Evolutionary conservation across 2,888 invertebrate genomes (phyloP), one percentile per base, ranked within the genome.

Genomic region (Zhuqinia jingwanae): DNA sequence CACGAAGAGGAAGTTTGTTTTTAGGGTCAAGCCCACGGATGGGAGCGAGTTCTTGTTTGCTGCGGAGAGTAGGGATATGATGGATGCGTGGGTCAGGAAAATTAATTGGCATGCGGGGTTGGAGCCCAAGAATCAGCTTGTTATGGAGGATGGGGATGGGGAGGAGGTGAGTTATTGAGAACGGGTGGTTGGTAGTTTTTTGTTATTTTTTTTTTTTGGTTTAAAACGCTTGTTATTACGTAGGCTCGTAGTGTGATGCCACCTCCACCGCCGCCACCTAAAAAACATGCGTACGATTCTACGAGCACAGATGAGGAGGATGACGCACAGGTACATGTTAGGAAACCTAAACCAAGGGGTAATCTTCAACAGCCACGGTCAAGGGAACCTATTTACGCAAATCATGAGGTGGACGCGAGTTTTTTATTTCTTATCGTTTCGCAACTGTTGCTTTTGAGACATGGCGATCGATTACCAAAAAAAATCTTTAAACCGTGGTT

Each of bases 41-140:
- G 97, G 97, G 1, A 96, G 98, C 0, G 98, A 98, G 93, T 99
- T 96, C 93, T 93, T 99, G 88, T 97, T 99, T 93, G 95, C 96
- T 63, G 96, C 97, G 73, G 93, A 94, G 8, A 95, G 94, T 63
- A 94, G 95, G 79, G 95, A 94, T 0, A 95, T 96, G 83, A 95
- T 97, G 95, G 94, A 95, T 91, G 97, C 97, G 87, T 98, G 98
- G 98, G 95, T 97, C 17, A 95, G 96, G 92, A 98, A 98, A 93
- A 95, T 99, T 90, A 78, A 78, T 47, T 78, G 60, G 17, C 98
- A 98, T 93, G 98, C 99, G 15, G 94, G 95, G 91, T 94, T 98
- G 89, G 97, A 97, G 15, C 98, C 98, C 15, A 96, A 95, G 92
- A 94, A 97, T 92, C 98, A 98, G 92, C 94, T 98, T 47, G 94